Conservation (phyloP, 2,888 invertebrate genomes). For the Campoplex nolae region DNA sequence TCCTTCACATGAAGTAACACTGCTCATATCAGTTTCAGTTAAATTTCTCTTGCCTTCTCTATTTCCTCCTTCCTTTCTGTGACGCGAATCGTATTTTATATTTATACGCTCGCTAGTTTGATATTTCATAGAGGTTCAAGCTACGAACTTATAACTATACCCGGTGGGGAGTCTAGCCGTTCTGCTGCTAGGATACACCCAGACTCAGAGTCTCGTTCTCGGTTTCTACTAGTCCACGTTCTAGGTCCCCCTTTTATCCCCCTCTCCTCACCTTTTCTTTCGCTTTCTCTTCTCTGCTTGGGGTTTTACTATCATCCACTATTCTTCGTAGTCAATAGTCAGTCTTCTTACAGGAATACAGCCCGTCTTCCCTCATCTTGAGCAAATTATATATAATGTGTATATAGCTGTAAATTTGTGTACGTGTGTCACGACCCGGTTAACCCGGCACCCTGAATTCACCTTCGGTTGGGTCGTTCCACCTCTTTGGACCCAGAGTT, state of each 20-base stretch:
- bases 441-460: conserved; percentile 1
- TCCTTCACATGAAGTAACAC: conserved; percentile 40
- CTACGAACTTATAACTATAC: conserved; percentile 68
- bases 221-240: conserved; percentile 36
- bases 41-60: conserved; percentile 32
- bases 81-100: conserved; percentile 75
- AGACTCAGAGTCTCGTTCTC: conserved; percentile 34
- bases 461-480: conserved; percentile 43
- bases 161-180: conserved; percentile 41
- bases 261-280: conserved; percentile 3
- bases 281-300: conserved; percentile 7
- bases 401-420: not conserved
- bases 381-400: not conserved
- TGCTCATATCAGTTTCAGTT: conserved; percentile 46
- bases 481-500: conserved; percentile 57
- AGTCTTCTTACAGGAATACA: conserved; percentile 34
- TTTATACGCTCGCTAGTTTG: conserved; percentile 73
- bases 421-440: conserved; percentile 16
- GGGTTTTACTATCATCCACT: not conserved
- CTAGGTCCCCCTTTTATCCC: conserved; percentile 2
- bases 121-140: conserved; percentile 76
- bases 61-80: conserved; percentile 8
- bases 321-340: conserved; percentile 34
- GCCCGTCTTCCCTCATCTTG: conserved; percentile 45
- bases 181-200: conserved; percentile 2